Base-by-base conservation (phyloP, 2,888 invertebrate species). In the Bombylius discolor region DNA sequence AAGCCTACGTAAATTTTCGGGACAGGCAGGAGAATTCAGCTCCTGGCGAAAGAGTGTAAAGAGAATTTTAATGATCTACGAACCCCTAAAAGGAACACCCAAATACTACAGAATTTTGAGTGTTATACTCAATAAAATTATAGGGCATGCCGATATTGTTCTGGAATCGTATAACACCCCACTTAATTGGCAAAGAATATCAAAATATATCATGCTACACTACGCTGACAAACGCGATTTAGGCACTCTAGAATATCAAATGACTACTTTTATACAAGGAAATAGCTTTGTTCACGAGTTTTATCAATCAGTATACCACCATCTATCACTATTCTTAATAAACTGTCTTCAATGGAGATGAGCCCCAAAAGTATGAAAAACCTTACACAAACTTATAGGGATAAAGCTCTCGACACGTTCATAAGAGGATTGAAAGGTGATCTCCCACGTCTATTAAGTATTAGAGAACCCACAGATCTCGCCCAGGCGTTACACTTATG, bases 251-350 rank as follows among this genome's bases (percentile, higher is more conserved):
- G n/a, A n/a, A n/a, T n/a, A n/a, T 32, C 7, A 61, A 48, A 61
- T 59, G 56, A 59, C 55, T 13, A 52, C 54, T 5, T 12, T 60
- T 4, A 46, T 57, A 12, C 58, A 61, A 56, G 55, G 57, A 5
- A 52, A 48, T n/a, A 31, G 49, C 14, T 47, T 61, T 9, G 54
- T 64, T 4, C 55, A 53, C 6, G 58, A 63, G 23, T 64, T 61
- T 36, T 63, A 63, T 34, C 58, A 63, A 47, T 23, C 39, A 12
- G 62, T 64, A 1, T 62, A 62, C 42, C 47, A 59, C 1, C 60
- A 64, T 14, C 49, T 61, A 3, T 62, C 65, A 9, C 47, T 63
- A 63, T 63, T 7, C 14, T 64, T 32, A 64, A 63, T 52, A 62
- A 65, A 57, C 52, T 63, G 34, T 34, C 36, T 9, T 55, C 54